Base-by-base conservation (phyloP, 2,113 vertebrate species). In the Acanthisitta chloris region DNA sequence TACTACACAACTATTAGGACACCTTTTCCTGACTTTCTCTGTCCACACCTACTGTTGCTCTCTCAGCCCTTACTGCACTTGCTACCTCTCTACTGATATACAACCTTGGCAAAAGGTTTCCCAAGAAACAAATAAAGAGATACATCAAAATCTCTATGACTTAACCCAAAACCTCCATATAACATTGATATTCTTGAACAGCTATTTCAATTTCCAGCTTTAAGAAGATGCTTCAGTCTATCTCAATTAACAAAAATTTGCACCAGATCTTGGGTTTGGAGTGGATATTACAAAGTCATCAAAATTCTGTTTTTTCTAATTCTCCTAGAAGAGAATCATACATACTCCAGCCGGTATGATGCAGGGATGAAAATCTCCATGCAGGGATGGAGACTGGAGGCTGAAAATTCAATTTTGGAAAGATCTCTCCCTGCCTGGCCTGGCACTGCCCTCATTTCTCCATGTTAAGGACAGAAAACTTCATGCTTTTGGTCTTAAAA, bases 81-180 rank as follows among this genome's bases (percentile, higher is more conserved):
- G 28, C 28, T 24, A 5, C 36, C 38, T 67, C 48, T 40, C 34
- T n/a, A 4, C 0, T 33, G 16, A 64, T 6, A 17, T 0, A 3
- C 14, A 61, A 67, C 15, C 67, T 9, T 52, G 15, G 19, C 23
- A 72, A 90, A 90, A 43, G 3, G 7, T 69, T 21, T 77, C 57
- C 40, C 45, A 45, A n/a, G 28, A 58, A 81, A 89, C 7, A 65
- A 52, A 76, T 12, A 14, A 6, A 57, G 29, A 40, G 2, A 4
- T 33, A 20, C 6, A 65, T 19, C 23, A 73, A 86, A 58, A 80
- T 33, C 29, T 40, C 42, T 67, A 7, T 5, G 3, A 72, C 34
- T 81, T 62, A 18, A 67, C 29, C n/a, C 34, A 42, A 49, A 51
- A 17, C 5, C 3, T 40, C 20, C 24, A 36, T 2, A 43, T 9